These are phyloP conservation scores for Gymnoscopelus braueri DNA, from an alignment of 2,797 vertebrate genomes.

Conservation along the genomic window DNA sequence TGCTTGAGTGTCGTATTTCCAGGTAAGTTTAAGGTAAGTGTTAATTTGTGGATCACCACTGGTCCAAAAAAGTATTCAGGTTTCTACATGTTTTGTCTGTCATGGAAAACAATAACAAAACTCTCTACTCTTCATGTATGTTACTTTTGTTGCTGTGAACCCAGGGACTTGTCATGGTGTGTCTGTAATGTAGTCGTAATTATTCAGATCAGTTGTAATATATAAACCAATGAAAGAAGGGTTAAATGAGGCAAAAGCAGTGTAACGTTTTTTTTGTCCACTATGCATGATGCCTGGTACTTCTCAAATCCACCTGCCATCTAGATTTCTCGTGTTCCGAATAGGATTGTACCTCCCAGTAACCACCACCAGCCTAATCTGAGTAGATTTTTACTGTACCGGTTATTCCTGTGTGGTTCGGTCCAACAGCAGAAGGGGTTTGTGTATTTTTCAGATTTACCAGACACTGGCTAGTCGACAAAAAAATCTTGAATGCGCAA, in stretches of 20 bases:
- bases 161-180: slow-evolving; percentile 21
- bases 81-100: slow-evolving; percentile 23
- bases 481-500: slow-evolving; percentile 28
- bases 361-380: neutral
- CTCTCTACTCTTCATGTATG: slow-evolving; percentile 24
- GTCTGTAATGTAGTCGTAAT: slow-evolving; percentile 21
- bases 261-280: slow-evolving; percentile 44
- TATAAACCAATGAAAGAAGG: slow-evolving; percentile 11
- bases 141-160: slow-evolving; percentile 6
- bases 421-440: neutral
- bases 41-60: neutral
- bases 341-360: neutral
- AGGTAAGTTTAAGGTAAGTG: slow-evolving; percentile 75
- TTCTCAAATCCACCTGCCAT: slow-evolving; percentile 18
- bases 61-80: slow-evolving; percentile 6
- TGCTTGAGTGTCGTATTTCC: slow-evolving; percentile 9
- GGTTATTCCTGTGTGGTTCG: neutral
- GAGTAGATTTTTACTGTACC: neutral
- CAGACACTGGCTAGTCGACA: slow-evolving; percentile 45
- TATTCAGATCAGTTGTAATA: no score
- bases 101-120: slow-evolving; percentile 16
- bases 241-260: neutral
- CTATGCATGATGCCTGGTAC: slow-evolving; percentile 42
- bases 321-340: slow-evolving; percentile 5
- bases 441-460: slow-evolving; percentile 44